These are phyloP conservation scores for Ariolimax columbianus DNA, from an alignment of 2,888 invertebrate genomes.

Conservation along the genomic window DNA sequence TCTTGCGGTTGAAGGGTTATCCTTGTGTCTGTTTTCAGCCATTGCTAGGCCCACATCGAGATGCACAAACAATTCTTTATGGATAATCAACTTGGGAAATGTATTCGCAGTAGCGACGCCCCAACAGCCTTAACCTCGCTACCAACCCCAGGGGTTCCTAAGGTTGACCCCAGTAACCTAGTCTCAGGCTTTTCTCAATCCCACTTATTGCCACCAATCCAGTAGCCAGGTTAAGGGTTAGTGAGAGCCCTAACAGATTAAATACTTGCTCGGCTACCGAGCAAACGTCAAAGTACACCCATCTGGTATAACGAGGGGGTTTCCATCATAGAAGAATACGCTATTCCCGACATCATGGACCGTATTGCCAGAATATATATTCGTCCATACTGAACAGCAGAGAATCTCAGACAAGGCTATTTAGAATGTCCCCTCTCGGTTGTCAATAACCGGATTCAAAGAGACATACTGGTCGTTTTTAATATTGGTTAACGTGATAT, in stretches of 20 bases:
- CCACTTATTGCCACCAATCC: neutral
- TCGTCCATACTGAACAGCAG: neutral
- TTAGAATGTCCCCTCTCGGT: neutral
- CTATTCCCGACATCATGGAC: neutral
- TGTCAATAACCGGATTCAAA: neutral
- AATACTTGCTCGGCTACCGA: neutral
- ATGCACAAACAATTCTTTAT: neutral
- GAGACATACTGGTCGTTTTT: neutral
- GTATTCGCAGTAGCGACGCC: neutral
- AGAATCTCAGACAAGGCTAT: neutral
- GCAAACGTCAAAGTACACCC: neutral
- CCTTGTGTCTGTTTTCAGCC: neutral
- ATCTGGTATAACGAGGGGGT: neutral
- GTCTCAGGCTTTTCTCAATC: neutral
- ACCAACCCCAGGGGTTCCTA: neutral
- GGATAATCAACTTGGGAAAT: neutral
- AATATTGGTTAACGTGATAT: neutral
- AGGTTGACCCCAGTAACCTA: neutral
- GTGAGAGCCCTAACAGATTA: neutral
- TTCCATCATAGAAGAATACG: neutral
- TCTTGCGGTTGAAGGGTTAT: neutral
- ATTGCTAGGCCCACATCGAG: neutral
- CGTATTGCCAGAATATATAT: neutral
- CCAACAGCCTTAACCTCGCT: neutral
- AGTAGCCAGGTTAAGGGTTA: neutral